A percentile compares a stretch with the other conserved stretches of the same genome.
Evolutionary conservation across 2,113 vertebrate species (phyloP).

Genomic region (Silurus meridionalis): DNA sequence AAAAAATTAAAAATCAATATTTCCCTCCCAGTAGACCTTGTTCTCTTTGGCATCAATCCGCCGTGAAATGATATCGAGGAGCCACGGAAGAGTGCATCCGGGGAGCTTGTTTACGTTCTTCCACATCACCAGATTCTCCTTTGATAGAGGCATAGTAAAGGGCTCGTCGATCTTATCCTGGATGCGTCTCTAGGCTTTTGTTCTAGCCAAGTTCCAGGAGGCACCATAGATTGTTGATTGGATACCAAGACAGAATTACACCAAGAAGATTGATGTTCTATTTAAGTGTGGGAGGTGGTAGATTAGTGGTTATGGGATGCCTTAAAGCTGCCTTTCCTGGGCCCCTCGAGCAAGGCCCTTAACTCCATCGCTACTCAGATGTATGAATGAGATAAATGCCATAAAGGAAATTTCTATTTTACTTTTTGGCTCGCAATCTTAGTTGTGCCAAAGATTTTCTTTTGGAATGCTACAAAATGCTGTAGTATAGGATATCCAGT

Average conservation of each 20-base stretch:
- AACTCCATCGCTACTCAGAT: no score
- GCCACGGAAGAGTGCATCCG: not conserved
- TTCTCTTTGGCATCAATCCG: not conserved
- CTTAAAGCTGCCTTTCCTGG: no score
- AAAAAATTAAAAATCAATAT: not conserved
- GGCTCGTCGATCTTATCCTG: not conserved
- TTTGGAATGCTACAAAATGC: no score
- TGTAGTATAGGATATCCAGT: not conserved
- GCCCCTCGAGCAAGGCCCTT: no score
- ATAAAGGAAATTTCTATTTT: no score
- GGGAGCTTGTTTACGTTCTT: not conserved
- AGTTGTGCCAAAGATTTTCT: no score
- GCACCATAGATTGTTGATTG: not conserved
- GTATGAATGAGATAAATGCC: no score
- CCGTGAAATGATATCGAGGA: not conserved
- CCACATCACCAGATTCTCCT: not conserved
- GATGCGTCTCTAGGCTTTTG: not conserved
- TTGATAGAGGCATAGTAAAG: not conserved
- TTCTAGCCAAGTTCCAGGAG: not conserved
- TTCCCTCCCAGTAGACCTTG: not conserved
- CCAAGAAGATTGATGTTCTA: not conserved
- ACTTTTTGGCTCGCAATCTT: no score
- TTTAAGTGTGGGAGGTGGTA: no score
- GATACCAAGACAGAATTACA: not conserved
- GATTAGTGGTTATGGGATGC: no score